Conservation (phyloP, 2,797 vertebrate species). For the Nyctibius grandis region DNA sequence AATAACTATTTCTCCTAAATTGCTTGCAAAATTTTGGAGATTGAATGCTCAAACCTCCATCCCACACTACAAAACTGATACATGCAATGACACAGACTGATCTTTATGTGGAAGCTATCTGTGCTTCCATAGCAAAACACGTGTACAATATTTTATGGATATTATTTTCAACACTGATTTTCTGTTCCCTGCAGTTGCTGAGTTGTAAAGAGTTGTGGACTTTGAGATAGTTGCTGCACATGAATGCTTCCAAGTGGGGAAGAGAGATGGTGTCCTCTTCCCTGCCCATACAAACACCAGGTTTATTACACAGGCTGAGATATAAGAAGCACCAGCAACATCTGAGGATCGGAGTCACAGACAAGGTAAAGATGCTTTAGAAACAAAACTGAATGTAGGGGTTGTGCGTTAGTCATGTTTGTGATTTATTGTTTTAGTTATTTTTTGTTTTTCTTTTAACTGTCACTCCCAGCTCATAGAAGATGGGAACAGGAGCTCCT, state of each 20-base stretch:
- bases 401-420: background rate
- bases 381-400: background rate
- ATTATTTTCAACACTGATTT: background rate
- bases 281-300: background rate
- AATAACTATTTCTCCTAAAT: background rate
- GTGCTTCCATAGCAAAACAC: background rate
- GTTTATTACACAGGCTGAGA: background rate
- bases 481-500: background rate
- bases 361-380: background rate
- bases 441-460: no score
- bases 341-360: background rate
- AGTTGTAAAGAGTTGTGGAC: background rate
- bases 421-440: no score
- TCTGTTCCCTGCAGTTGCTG: background rate
- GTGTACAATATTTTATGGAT: background rate
- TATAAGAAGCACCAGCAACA: background rate
- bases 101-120: background rate
- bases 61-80: background rate
- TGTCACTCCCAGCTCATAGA: accelerated
- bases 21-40: background rate
- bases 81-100: background rate
- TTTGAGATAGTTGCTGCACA: background rate
- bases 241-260: background rate
- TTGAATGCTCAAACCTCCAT: background rate
- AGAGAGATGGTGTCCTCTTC: background rate